phyloP scores from a whole-genome alignment of 1,140 invertebrate species.

The Stenopsyche tienmushanensis region DNA sequence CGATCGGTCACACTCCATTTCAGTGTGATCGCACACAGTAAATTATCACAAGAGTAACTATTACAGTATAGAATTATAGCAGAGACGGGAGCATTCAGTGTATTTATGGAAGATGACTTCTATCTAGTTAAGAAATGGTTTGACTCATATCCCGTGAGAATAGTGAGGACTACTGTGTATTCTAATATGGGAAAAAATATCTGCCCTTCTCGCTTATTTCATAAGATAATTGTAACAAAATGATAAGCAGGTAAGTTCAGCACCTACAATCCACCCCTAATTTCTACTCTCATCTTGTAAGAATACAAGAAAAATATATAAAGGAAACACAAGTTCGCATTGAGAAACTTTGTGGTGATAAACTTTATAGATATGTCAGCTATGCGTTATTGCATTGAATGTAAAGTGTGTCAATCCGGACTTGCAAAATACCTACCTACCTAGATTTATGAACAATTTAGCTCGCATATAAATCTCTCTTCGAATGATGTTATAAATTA shows the following conservation, averaged over 20 bases:
- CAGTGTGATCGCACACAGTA: no score
- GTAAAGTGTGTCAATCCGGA: neutral
- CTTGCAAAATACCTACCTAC: slow-evolving; percentile 14
- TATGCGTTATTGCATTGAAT: neutral
- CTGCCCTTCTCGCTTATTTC: no score
- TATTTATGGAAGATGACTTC: no score
- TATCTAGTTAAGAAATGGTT: no score
- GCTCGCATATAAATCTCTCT: slow-evolving; percentile 6
- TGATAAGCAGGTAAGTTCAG: slow-evolving; percentile 3
- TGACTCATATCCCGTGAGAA: no score
- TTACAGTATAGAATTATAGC: no score
- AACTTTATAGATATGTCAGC: neutral
- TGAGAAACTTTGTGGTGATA: neutral
- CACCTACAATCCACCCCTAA: slow-evolving; percentile 9
- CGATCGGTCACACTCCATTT: no score
- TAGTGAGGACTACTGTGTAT: no score
- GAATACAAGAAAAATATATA: neutral
- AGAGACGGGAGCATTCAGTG: no score
- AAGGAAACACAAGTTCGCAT: slow-evolving; percentile 7
- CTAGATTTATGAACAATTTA: slow-evolving; percentile 19
- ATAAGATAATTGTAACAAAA: no score
- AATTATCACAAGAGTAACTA: no score
- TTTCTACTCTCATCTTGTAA: neutral
- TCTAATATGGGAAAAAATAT: no score
- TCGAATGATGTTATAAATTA: neutral